phyloP scores from a whole-genome alignment of 35 echinoderm and acorn worm species.

The Holothuria glaberrima region DNA sequence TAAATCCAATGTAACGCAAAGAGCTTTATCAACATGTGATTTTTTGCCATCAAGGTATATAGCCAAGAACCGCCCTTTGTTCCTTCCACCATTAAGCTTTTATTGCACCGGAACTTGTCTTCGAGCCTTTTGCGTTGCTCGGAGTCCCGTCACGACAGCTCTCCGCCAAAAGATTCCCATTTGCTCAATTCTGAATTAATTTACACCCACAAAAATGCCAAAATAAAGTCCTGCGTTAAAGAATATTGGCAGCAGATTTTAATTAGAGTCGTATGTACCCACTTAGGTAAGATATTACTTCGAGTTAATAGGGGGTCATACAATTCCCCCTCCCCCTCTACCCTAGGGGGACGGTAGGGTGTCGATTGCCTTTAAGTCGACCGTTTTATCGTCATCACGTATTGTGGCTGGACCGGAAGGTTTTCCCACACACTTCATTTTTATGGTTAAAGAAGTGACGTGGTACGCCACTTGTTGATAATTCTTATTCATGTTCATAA shows the following conservation, averaged over 20 bases:
- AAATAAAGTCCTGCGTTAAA: not conserved
- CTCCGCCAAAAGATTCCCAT: not conserved
- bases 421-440: constrained; percentile 41
- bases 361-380: constrained; percentile 38
- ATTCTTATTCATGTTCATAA: constrained; percentile 23
- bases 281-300: constrained; percentile 38
- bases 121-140: not conserved
- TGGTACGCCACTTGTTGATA: constrained; percentile 58
- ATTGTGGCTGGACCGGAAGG: constrained; percentile 13
- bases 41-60: constrained; percentile 49
- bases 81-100: constrained; percentile 50
- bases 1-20: constrained; percentile 34
- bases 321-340: constrained; percentile 50
- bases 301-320: constrained; percentile 32
- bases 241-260: constrained; percentile 25
- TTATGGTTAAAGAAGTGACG: constrained; percentile 24
- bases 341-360: constrained; percentile 63
- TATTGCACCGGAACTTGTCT: constrained; percentile 51
- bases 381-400: constrained; percentile 20
- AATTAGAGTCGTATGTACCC: constrained; percentile 54
- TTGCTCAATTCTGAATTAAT: constrained; percentile 44
- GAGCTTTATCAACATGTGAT: constrained; percentile 53
- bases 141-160: constrained; percentile 14
- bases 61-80: constrained; percentile 43
- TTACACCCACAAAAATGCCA: constrained; percentile 32